A percentile compares a stretch with the other conserved stretches of the same genome.
phyloP scores from a whole-genome alignment of 2,888 invertebrate genomes.

The Oegoconia quadripuncta region DNA sequence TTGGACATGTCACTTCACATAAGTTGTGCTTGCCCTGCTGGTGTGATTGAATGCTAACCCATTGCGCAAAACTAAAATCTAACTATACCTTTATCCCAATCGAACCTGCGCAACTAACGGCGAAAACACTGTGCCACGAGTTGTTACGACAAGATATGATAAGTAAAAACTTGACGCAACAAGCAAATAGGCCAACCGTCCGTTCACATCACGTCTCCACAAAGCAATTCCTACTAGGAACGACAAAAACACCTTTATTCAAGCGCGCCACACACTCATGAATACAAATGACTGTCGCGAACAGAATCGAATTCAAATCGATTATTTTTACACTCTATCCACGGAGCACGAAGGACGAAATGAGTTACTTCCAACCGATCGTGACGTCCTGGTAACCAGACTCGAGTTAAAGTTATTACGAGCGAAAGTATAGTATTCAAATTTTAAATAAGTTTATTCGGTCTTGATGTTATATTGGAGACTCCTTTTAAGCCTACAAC shows the following conservation, averaged over 20 bases:
- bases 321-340: conserved; percentile 46
- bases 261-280: conserved; percentile 44
- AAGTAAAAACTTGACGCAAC: no score
- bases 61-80: no score
- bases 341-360: conserved; percentile 54
- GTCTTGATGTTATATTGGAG: no score
- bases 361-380: conserved; percentile 29
- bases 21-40: no score
- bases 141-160: no score
- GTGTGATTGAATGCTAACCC: no score
- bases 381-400: conserved; percentile 34
- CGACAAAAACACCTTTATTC: conserved; percentile 66
- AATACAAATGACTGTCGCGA: conserved; percentile 58
- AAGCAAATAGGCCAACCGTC: conserved; percentile 11
- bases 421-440: background rate
- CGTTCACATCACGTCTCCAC: conserved; percentile 63
- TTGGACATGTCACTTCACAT: no score
- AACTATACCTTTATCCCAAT: no score
- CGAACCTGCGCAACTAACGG: no score
- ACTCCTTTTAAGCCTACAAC: no score
- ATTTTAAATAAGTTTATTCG: no score
- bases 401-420: background rate
- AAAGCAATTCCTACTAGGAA: conserved; percentile 61
- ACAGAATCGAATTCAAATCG: conserved; percentile 59
- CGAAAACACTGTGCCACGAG: no score